Evolutionary conservation across 2,797 vertebrate species (phyloP), one percentile per base, ranked within the genome.

Genomic region (Botia almorhae): DNA sequence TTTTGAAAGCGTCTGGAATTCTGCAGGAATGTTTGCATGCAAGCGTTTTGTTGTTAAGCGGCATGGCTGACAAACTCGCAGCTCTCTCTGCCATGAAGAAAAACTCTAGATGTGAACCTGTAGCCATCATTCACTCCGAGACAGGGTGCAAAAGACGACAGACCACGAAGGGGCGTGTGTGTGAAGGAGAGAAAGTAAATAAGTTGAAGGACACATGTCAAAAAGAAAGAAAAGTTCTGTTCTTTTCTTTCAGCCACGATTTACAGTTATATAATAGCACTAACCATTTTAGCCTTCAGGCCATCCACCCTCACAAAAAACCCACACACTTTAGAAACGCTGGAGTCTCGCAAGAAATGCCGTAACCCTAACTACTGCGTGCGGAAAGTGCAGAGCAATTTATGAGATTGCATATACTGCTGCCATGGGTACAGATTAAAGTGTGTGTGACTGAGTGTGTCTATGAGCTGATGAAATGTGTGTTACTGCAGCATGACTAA

Each of bases 1-100:
- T 72, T 50, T 21, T 81, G 63, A 74, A 29, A 55, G 56, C 1
- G 43, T 50, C 82, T 77, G 64, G 69, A 83, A 67, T 71, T 67
- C 51, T 39, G 58, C 16, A 17, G 74, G 83, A 78, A 21, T 17
- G 79, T 65, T 81, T 75, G 68, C 63, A 81, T 33, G 2, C 2
- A 1, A 72, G n/a, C 14, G 46, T 8, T 19, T 76, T 39, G 21
- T 12, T 36, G 69, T 80, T 26, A 19, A 63, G 55, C 51, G 67
- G 53, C 21, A 10, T n/a, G n/a, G n/a, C n/a, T n/a, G n/a, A n/a
- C 26, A 63, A 26, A 33, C 29, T 63, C 26, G 3, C 26, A 36
- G 60, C 26, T 63, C 29, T 33, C 6, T 71, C 19, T 11, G 48
- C 29, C 2, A 29, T 29, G 29, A 29, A 29, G 29, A 29, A 50